phyloP scores from a whole-genome alignment of 2,888 invertebrate species.

The Coenonympha arcania region DNA sequence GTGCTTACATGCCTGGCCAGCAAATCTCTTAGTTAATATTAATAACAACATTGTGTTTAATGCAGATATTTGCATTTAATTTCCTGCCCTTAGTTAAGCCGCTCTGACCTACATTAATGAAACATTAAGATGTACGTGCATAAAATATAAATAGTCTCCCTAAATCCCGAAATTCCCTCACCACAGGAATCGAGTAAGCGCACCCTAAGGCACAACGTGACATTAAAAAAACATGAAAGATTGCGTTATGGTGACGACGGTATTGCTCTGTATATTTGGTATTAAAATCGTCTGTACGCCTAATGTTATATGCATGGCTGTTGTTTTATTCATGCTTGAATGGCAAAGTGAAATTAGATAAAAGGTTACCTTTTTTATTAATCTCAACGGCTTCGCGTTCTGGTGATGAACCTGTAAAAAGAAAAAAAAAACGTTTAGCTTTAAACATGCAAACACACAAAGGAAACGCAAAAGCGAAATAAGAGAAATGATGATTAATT shows the following conservation, averaged over 20 bases:
- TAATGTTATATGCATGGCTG: constrained; percentile 29
- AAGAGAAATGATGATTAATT: neutral
- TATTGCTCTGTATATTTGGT: constrained; percentile 44
- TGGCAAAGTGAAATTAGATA: constrained; percentile 28
- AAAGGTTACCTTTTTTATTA: constrained; percentile 61
- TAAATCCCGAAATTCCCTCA: constrained; percentile 8
- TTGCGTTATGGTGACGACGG: constrained; percentile 42
- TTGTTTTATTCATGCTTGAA: constrained; percentile 31
- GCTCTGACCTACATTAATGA: constrained; percentile 6
- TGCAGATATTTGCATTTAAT: constrained; percentile 4
- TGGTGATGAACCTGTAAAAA: constrained; percentile 61
- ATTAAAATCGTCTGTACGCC: constrained; percentile 42
- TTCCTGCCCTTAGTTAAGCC: constrained; percentile 1
- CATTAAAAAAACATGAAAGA: constrained; percentile 42
- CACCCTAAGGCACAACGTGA: constrained; percentile 28
- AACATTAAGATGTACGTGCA: constrained; percentile 4
- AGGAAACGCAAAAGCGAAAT: neutral
- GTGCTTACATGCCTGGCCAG: no score
- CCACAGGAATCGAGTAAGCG: constrained; percentile 22
- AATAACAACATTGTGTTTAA: neutral
- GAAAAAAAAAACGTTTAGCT: constrained; percentile 18
- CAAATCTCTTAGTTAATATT: neutral
- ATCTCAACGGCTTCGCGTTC: constrained; percentile 58
- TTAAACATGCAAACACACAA: neutral
- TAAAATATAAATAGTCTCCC: neutral